Percentiles rank a stretch among this genome's conserved stretches.
Conservation (phyloP, 2,888 invertebrate genomes). For the Elegia similella region DNA sequence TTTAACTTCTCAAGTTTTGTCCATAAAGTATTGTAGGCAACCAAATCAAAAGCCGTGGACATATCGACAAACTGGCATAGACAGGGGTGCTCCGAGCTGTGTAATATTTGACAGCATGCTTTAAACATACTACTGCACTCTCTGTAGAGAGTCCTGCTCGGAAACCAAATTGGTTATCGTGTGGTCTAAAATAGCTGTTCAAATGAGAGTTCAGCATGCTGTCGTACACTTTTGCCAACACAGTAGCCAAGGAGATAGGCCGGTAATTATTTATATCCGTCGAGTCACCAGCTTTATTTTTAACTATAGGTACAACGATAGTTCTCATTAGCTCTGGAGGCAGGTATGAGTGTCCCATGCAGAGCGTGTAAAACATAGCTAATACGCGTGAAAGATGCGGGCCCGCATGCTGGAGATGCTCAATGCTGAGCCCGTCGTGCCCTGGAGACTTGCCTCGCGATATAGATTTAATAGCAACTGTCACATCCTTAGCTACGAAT, state of each 20-base stretch:
- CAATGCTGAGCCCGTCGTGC: slow-evolving; percentile 12
- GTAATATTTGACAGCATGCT: slow-evolving; percentile 21
- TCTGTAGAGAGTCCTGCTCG: slow-evolving; percentile 21
- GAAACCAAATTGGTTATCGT: slow-evolving; percentile 20
- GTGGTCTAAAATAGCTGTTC: slow-evolving; percentile 1
- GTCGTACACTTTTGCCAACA: not conserved
- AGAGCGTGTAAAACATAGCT: not conserved
- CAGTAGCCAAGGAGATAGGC: slow-evolving; percentile 16
- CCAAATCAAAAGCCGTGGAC: slow-evolving; percentile 21
- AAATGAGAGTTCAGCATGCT: too few relatives aligned
- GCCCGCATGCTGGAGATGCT: not conserved
- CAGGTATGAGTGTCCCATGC: slow-evolving; percentile 1
- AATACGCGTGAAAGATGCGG: not conserved
- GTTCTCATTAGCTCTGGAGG: too few relatives aligned
- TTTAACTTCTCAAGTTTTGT: too few relatives aligned
- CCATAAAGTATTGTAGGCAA: slow-evolving; percentile 18
- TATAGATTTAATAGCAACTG: too few relatives aligned
- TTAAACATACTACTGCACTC: slow-evolving; percentile 20
- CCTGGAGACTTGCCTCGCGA: slow-evolving; percentile 12
- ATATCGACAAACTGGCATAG: slow-evolving; percentile 14
- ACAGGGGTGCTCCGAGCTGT: slow-evolving; percentile 16
- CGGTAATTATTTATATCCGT: too few relatives aligned
- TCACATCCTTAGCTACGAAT: too few relatives aligned
- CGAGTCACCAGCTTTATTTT: too few relatives aligned
- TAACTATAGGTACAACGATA: too few relatives aligned